These are phyloP conservation scores for Drosophila percnosoma DNA, from an alignment of 2,888 invertebrate genomes.

Conservation along the genomic window DNA sequence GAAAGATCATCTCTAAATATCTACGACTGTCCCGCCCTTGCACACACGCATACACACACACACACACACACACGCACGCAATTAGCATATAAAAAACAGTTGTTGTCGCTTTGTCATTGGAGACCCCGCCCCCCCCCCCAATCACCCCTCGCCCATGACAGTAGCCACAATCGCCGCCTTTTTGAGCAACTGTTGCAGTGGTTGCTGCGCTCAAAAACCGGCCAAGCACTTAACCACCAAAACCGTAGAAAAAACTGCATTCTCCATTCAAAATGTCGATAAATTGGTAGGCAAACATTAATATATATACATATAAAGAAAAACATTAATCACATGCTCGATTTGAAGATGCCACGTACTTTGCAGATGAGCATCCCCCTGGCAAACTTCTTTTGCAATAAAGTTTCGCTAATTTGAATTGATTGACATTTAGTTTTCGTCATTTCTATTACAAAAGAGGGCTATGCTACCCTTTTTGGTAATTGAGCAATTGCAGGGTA, in stretches of 20 bases:
- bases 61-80: conserved; percentile 17
- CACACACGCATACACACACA: conserved; percentile 23
- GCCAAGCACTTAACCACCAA: conserved; percentile 60
- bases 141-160: conserved; percentile 6
- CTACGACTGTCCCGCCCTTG: neutral
- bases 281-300: conserved; percentile 31
- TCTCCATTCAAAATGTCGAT: conserved; percentile 58
- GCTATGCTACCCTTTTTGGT: neutral
- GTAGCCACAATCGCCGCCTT: conserved; percentile 44
- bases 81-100: conserved; percentile 54
- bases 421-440: neutral
- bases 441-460: neutral
- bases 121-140: conserved; percentile 5
- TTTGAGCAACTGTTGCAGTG: conserved; percentile 21
- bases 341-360: conserved; percentile 1
- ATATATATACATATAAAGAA: neutral
- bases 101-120: conserved; percentile 31
- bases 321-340: neutral
- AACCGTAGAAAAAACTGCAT: conserved; percentile 29
- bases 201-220: conserved; percentile 55
- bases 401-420: neutral
- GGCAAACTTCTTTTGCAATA: neutral
- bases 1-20: neutral
- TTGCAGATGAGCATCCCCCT: neutral
- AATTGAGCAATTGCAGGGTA: conserved; percentile 22